Evolutionary conservation across 2,888 invertebrate species (phyloP).

Genomic region (Mimas tiliae): DNA sequence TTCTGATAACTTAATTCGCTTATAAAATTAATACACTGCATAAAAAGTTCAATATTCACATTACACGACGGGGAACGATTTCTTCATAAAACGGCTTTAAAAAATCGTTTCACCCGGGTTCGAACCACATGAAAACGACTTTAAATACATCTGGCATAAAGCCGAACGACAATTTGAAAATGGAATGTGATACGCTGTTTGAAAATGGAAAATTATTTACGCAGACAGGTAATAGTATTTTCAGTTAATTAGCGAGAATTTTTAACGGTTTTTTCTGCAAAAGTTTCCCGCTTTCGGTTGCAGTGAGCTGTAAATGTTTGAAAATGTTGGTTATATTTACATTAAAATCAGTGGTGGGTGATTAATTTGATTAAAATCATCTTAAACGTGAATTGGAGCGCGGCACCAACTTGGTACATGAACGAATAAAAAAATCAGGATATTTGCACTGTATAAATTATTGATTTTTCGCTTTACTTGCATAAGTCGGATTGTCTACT

Average conservation of each 20-base stretch:
- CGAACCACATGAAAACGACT: not conserved
- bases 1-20: not conserved
- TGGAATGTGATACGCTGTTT: not conserved
- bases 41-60: slow-evolving; percentile 1
- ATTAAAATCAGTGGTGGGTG: slow-evolving; percentile 6
- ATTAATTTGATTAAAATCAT: slow-evolving; percentile 27
- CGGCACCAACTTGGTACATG: not conserved
- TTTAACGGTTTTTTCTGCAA: slow-evolving; percentile 14
- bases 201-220: slow-evolving; percentile 35
- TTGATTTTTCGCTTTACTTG: not conserved
- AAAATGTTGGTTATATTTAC: slow-evolving; percentile 28
- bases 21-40: not conserved
- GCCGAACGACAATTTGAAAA: slow-evolving; percentile 4
- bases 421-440: not conserved
- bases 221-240: slow-evolving; percentile 59
- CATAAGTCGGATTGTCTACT: no score
- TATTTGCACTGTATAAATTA: not conserved
- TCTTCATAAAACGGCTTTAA: not conserved
- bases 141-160: slow-evolving; percentile 1
- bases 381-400: slow-evolving; percentile 24
- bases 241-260: slow-evolving; percentile 64
- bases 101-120: not conserved
- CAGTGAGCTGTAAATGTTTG: slow-evolving; percentile 27
- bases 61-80: slow-evolving; percentile 9
- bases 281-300: slow-evolving; percentile 24